phyloP scores from a whole-genome alignment of 2,797 vertebrate genomes.

The Nannoperca obscura region DNA sequence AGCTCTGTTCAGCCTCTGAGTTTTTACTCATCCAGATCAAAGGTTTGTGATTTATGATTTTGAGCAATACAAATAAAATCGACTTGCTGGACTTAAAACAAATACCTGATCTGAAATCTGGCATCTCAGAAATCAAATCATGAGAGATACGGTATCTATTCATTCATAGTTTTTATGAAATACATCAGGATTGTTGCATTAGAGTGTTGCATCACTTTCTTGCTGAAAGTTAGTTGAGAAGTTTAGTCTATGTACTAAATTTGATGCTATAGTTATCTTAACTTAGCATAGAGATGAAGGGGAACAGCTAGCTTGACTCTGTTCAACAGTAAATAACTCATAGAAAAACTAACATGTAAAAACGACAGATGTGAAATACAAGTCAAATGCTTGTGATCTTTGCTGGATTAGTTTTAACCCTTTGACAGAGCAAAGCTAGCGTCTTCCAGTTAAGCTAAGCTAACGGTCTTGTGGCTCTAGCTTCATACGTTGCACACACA shows the following conservation, averaged over 20 bases:
- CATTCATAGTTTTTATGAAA: not conserved
- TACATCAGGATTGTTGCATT: no score
- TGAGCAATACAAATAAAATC: not conserved
- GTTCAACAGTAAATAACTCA: not conserved
- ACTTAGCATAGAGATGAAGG: not conserved
- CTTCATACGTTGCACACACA: not conserved
- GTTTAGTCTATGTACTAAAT: not conserved
- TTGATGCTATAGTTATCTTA: not conserved
- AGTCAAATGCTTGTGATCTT: not conserved
- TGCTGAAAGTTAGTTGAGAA: not conserved
- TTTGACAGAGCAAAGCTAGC: not conserved
- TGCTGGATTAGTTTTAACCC: not conserved
- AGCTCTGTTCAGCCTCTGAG: not conserved
- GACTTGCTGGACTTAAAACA: not conserved
- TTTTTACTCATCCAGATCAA: not conserved
- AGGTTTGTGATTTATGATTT: not conserved
- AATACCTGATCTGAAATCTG: not conserved
- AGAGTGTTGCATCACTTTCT: not conserved
- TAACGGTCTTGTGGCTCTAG: not conserved
- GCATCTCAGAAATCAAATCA: not conserved
- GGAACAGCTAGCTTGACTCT: not conserved
- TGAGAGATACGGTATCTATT: not conserved
- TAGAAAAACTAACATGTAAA: not conserved
- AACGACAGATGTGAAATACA: not conserved
- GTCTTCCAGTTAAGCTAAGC: slow-evolving; percentile 1